These are phyloP conservation scores for Hemibagrus wyckioides DNA, from an alignment of 2,113 vertebrate species.

Conservation along the genomic window DNA sequence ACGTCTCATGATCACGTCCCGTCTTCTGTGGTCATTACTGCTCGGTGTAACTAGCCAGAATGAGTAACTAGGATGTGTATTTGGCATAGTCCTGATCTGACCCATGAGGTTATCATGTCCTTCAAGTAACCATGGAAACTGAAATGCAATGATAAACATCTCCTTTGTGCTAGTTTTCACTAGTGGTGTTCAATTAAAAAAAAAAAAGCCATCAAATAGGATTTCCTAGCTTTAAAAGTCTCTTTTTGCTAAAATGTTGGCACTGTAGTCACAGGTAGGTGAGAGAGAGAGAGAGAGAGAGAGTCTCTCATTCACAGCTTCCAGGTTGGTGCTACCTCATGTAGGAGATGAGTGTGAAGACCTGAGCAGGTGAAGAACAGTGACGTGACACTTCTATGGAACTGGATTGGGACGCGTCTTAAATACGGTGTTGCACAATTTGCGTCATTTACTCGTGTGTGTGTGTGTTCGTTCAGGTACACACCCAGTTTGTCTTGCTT, in stretches of 20 bases:
- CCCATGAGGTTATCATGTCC: background rate
- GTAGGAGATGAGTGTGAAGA: slow-evolving; percentile 14
- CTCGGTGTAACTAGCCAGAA: background rate
- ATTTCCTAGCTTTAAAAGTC: background rate
- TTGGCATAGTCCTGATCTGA: background rate
- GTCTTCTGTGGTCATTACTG: slow-evolving; percentile 26
- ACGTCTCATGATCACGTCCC: background rate
- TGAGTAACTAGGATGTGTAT: background rate
- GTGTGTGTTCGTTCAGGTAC: slow-evolving; percentile 1
- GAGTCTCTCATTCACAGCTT: slow-evolving; percentile 25
- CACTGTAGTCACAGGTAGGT: slow-evolving; percentile 20
- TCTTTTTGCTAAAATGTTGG: slow-evolving; percentile 10
- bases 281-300: background rate
- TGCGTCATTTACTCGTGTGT: background rate
- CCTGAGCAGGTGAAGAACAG: background rate
- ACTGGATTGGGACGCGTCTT: background rate
- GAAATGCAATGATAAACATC: background rate
- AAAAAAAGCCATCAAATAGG: background rate
- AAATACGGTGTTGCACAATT: background rate
- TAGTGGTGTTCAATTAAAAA: background rate
- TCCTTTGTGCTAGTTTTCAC: background rate
- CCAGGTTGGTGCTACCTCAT: slow-evolving; percentile 12
- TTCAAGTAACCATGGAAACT: slow-evolving; percentile 14
- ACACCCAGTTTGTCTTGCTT: background rate
- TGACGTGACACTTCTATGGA: background rate